Conservation (phyloP, 2,113 vertebrate genomes). For the Trachemys scripta region DNA sequence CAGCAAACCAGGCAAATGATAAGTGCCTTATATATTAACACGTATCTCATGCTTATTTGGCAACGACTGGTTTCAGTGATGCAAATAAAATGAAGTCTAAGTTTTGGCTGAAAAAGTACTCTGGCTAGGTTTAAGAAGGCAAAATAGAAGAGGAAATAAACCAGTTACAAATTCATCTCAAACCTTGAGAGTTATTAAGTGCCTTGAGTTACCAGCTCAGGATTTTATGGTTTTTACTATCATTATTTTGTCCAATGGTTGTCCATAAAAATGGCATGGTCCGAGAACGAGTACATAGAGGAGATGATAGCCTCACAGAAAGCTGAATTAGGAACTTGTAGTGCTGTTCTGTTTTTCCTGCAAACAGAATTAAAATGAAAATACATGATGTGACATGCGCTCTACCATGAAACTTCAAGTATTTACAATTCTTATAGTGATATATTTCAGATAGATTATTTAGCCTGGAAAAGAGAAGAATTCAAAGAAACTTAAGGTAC, state of each 20-base stretch:
- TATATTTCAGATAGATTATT: background rate
- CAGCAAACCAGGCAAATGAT: conserved; percentile 32
- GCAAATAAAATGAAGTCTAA: conserved; percentile 36
- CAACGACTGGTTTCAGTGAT: conserved; percentile 11
- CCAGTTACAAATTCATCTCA: conserved; percentile 40
- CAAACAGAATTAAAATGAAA: conserved; percentile 68
- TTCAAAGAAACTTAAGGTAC: background rate
- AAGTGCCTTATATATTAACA: conserved; percentile 4
- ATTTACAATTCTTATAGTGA: background rate
- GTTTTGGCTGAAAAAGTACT: conserved; percentile 56
- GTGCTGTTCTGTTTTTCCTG: conserved; percentile 70
- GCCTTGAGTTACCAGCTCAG: conserved; percentile 63
- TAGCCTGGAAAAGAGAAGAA: background rate
- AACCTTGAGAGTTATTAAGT: conserved; percentile 22
- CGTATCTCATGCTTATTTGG: background rate
- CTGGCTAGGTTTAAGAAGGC: conserved; percentile 64
- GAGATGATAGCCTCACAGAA: conserved; percentile 38
- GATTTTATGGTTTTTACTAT: conserved; percentile 22
- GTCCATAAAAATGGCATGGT: conserved; percentile 58
- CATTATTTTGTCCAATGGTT: conserved; percentile 35
- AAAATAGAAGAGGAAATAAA: conserved; percentile 45
- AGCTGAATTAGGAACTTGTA: conserved; percentile 48
- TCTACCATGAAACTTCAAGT: background rate
- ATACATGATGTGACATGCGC: background rate
- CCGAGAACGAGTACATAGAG: conserved; percentile 41